Evolutionary conservation across 2,888 invertebrate genomes (phyloP), one percentile per base, ranked within the genome.

Genomic region (Harpalus rufipes): DNA sequence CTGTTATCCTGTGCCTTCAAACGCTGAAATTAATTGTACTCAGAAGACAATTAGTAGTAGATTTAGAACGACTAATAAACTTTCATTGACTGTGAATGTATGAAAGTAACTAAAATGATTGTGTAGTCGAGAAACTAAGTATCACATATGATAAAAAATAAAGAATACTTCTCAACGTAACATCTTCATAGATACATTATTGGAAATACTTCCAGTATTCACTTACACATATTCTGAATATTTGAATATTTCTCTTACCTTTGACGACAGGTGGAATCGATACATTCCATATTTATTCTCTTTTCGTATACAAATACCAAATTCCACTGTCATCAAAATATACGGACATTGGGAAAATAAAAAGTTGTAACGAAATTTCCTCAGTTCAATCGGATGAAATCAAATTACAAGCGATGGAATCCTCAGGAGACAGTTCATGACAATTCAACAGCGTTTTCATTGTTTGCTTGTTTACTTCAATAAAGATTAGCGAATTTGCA

Each of bases 11-110:
- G 68, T 8, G 68, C 7, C 39, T 39, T 32, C 25, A 18, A 10
- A 32, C 21, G 65, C 21, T 65, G 65, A 21, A 32, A 68, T 68
- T 68, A 68, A 68, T 41, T 39, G 68, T 68, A 12, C 68, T 68
- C 7, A 7, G 6, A 32, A 32, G 68, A 68, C 41, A 68, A 68
- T 68, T 68, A 68, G 32, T 16, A 21, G 14, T 1, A 25, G n/a
- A 65, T 12, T 14, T 68, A 39, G 12, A 25, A 25, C n/a, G 32
- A 14, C 68, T 68, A 68, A 68, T 68, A 39, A 68, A 68, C 68
- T 68, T 65, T 32, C 25, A 21, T n/a, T 10, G 25, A 32, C 25
- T 63, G 0, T 21, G n/a, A n/a, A 44, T 44, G 44, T 5, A 44
- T 4, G 1, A 7, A 44, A 44, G 10, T 10, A 44, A 21, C 21